Evolutionary conservation across 1,140 invertebrate species (phyloP).

Genomic region (Scaptodrosophila lebanonensis): DNA sequence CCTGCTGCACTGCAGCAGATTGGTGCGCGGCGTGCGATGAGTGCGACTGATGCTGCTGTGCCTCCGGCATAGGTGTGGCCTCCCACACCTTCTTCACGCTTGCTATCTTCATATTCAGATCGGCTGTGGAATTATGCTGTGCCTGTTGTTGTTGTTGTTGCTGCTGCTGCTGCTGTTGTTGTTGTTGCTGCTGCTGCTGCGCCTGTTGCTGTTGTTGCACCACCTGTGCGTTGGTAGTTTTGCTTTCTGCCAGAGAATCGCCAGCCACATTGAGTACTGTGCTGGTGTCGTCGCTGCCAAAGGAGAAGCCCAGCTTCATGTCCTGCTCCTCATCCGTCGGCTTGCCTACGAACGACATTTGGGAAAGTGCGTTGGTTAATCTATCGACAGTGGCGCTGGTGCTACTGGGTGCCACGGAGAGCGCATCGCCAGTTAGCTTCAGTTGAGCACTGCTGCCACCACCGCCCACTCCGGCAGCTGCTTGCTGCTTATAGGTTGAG

Average conservation of each 20-base stretch:
- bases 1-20: conserved; percentile 31
- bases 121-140: conserved; percentile 84
- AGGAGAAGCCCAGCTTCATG: conserved; percentile 91
- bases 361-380: conserved; percentile 77
- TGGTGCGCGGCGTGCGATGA: conserved; percentile 83
- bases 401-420: conserved; percentile 18
- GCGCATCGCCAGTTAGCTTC: conserved; percentile 21
- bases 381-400: conserved; percentile 50
- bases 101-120: conserved; percentile 95
- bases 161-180: conserved; percentile 41
- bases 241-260: conserved; percentile 26
- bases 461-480: conserved; percentile 79
- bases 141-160: conserved; percentile 70
- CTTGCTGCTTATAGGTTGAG: conserved; percentile 88
- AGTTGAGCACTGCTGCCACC: conserved; percentile 32
- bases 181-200: conserved; percentile 45
- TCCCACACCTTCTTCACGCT: conserved; percentile 96
- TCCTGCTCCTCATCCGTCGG: conserved; percentile 83
- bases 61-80: conserved; percentile 77
- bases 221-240: conserved; percentile 14
- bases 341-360: conserved; percentile 77
- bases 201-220: conserved; percentile 53
- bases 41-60: conserved; percentile 11
- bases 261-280: conserved; percentile 49
- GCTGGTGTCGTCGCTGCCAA: conserved; percentile 80